Evolutionary conservation across 2,888 invertebrate species (phyloP), one percentile per base, ranked within the genome.

Genomic region (Xestia xanthographa): DNA sequence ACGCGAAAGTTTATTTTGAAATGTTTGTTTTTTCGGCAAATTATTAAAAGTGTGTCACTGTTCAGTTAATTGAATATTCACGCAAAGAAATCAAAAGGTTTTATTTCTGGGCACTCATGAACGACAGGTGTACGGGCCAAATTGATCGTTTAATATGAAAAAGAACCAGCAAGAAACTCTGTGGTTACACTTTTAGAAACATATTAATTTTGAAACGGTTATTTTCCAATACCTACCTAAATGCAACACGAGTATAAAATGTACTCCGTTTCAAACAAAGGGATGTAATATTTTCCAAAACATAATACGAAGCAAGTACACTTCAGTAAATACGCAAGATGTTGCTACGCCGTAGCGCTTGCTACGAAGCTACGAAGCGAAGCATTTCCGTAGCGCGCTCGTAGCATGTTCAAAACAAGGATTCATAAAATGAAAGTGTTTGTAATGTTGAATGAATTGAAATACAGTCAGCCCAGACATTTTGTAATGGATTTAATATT

Each of bases 341-440:
- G 78, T 65, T 76, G 80, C 87, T 85, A 85, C 84, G 87, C 45
- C 82, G 88, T 83, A 85, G 79, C 70, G 43, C 22, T 41, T 72
- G 87, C 87, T 88, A 87, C 86, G 85, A 12, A 50, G 71, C 43
- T 86, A 71, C 73, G 80, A 48, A 48, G 60, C 82, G 86, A 83
- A 78, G 75, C 50, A 62, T 66, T 79, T 77, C 74, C 87, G 87
- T 88, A 88, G 85, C 72, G 5, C 58, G n/a, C 70, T 68, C 77
- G 85, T 82, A 80, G 75, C 78, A 67, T 22, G 20, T 65, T 75
- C 67, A 17, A 69, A 65, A 67, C 17, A 45, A 53, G 20, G 17
- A n/a, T 63, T 83, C 68, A 66, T 62, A 62, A 68, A 71, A 60
- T 60, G 8, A 77, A 71, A 68, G 62, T 68, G 65, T 73, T 71